A percentile compares a stretch with the other conserved stretches of the same genome.
phyloP scores from a whole-genome alignment of 2,113 vertebrate genomes.

The Oreochromis aureus region DNA sequence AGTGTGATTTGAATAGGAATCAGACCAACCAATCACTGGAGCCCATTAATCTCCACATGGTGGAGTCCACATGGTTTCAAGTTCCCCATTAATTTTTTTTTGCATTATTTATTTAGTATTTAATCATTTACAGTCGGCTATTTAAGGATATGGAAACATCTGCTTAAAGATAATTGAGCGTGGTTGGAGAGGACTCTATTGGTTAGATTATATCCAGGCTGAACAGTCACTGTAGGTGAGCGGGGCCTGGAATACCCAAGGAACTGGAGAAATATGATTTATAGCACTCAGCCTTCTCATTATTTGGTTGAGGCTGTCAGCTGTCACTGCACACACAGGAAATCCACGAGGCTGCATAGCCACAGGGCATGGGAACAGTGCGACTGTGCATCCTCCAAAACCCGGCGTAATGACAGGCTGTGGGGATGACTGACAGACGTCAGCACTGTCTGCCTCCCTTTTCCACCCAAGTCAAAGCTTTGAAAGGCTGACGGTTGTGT shows the following conservation, averaged over 20 bases:
- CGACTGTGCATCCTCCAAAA: background rate
- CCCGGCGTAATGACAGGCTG: background rate
- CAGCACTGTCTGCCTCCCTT: background rate
- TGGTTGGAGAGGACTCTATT: background rate
- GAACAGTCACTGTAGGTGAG: background rate
- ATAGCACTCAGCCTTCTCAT: slow-evolving; percentile 9
- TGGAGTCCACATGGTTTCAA: background rate
- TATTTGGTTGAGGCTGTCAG: slow-evolving; percentile 13
- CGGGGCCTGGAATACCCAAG: background rate
- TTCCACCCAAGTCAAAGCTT: background rate
- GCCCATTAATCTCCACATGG: background rate
- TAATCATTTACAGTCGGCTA: background rate
- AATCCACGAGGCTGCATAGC: background rate
- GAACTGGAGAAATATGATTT: background rate
- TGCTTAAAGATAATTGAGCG: background rate
- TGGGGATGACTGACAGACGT: slow-evolving; percentile 7
- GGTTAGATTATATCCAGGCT: background rate
- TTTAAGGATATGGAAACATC: background rate
- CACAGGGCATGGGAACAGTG: background rate
- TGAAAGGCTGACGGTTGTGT: background rate
- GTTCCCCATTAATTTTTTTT: background rate
- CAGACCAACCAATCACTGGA: background rate
- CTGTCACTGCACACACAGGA: background rate
- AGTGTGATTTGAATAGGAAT: background rate
- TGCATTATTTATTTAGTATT: background rate